Base-by-base conservation (phyloP, 2,797 vertebrate genomes). In the Cephalopachus bancanus region DNA sequence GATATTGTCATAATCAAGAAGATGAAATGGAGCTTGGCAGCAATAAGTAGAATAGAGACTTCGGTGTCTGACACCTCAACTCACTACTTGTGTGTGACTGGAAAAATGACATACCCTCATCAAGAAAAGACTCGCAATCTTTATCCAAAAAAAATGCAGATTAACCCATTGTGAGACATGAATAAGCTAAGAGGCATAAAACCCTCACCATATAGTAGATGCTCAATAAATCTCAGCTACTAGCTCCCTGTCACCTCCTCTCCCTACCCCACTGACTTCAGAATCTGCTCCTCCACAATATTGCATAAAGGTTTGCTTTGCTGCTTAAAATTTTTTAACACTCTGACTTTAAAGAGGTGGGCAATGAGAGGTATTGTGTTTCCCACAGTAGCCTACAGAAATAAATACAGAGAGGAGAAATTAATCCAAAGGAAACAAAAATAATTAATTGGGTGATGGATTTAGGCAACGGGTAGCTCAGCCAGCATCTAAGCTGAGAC, bases 371-470 rank as follows among this genome's bases (percentile, higher is more conserved):
- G 28, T 7, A 2, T 1, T 1, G 24, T 86, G 37, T 24, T 51
- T 90, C 44, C 59, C 81, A 44, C 28, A 1, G 75, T 11, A 30
- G 7, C 2, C 28, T 8, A 5, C 15, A 0, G 51, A n/a, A 44
- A 53, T 19, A 12, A 12, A 89, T 3, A 3, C 78, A 88, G 69
- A 80, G 59, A 64, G 57, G 20, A 37, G 16, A 62, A 30, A 0
- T 10, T 33, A 59, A 69, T 22, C 78, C 65, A 55, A 93, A 85
- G 62, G 28, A 85, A 79, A 69, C 44, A 78, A 57, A 72, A 80
- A 19, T 62, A 26, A 92, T 92, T 33, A 95, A 49, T 57, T 83
- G 75, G 53, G 26, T 33, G 53, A 51, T 30, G 10, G 84, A 93
- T 30, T n/a, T 33, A 22, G 60, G 59, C 49, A 57, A 26, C 79